Conservation (phyloP, 2,888 invertebrate species). For the Iphiclides podalirius region DNA sequence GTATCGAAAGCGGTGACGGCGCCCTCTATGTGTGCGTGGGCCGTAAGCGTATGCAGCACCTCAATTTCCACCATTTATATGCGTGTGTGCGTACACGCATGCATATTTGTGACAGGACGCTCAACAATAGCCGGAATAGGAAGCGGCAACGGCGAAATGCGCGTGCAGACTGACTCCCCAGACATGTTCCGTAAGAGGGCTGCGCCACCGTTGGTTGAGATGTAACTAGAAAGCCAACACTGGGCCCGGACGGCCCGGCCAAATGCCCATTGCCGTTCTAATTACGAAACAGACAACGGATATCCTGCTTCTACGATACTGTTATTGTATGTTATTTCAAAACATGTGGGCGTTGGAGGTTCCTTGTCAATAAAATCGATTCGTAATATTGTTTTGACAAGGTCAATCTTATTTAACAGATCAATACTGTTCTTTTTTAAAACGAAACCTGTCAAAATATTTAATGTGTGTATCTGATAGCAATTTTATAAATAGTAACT, state of each 20-base stretch:
- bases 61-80: slow-evolving; percentile 40
- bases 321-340: slow-evolving; percentile 33
- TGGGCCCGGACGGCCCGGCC: slow-evolving; percentile 42
- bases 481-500: too few species aligned
- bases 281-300: slow-evolving; percentile 43
- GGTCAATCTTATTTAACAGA: too few species aligned
- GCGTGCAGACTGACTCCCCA: slow-evolving; percentile 57
- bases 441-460: too few species aligned
- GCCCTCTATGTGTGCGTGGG: slow-evolving; percentile 16
- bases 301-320: slow-evolving; percentile 60
- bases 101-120: slow-evolving; percentile 65
- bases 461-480: too few species aligned
- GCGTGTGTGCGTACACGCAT: slow-evolving; percentile 47
- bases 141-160: slow-evolving; percentile 67
- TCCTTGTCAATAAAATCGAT: neutral
- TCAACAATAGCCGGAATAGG: slow-evolving; percentile 78
- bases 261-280: too few species aligned
- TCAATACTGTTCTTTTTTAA: too few species aligned
- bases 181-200: slow-evolving; percentile 66
- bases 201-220: slow-evolving; percentile 41
- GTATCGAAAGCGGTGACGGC: slow-evolving; percentile 21
- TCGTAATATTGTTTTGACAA: neutral
- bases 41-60: slow-evolving; percentile 20
- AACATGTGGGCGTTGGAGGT: slow-evolving; percentile 26
- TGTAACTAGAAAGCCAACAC: slow-evolving; percentile 42